A percentile compares a stretch with the other conserved stretches of the same genome.
phyloP scores from a whole-genome alignment of 2,797 vertebrate species.

The Rhinella marina region DNA sequence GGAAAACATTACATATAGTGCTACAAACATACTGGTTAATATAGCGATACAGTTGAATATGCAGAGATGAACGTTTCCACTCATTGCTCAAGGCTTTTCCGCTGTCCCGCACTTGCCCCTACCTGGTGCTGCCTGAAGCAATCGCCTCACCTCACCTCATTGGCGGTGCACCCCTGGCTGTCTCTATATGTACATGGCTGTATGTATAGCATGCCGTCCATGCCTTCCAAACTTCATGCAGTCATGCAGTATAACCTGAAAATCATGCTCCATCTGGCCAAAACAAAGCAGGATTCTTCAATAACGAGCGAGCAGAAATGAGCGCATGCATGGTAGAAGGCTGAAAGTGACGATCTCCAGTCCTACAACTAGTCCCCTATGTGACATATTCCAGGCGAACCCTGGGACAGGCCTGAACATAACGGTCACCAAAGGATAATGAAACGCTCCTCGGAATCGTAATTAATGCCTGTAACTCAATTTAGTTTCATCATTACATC shows the following conservation, averaged over 20 bases:
- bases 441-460: constrained; percentile 46
- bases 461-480: constrained; percentile 60
- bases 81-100: too few species aligned
- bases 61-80: too few species aligned
- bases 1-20: too few species aligned
- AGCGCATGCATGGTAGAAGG: background rate
- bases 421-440: constrained; percentile 52
- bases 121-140: too few species aligned
- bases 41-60: too few species aligned
- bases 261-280: background rate
- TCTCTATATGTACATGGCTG: too few species aligned
- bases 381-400: constrained; percentile 24
- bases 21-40: too few species aligned
- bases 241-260: background rate
- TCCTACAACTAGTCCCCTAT: background rate
- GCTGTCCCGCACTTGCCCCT: too few species aligned
- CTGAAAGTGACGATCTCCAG: background rate
- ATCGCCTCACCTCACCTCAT: too few species aligned
- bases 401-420: background rate
- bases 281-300: background rate
- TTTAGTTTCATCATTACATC: constrained; percentile 62
- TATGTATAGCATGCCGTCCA: background rate
- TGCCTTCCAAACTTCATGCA: background rate
- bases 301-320: background rate
- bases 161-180: too few species aligned